Evolutionary conservation across 2,113 vertebrate species (phyloP).

Genomic region (Lanius ludovicianus): DNA sequence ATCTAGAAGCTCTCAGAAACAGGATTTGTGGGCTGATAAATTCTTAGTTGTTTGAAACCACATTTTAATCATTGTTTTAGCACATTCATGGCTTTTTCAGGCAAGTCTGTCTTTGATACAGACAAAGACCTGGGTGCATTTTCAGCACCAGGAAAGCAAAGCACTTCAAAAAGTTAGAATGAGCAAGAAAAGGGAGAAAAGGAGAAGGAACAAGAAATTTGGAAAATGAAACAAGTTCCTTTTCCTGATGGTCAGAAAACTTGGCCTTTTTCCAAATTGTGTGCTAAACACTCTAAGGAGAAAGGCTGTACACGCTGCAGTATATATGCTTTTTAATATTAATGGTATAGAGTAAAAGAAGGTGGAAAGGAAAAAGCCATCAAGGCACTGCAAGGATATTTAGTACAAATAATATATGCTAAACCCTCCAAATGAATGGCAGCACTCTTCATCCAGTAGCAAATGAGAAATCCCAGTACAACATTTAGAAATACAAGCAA

Average conservation of each 20-base stretch:
- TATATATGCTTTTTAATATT: neutral
- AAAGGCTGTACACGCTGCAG: neutral
- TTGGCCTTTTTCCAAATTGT: neutral
- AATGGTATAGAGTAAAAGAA: neutral
- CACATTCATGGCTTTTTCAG: neutral
- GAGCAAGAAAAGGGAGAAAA: neutral
- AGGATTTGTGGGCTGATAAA: neutral
- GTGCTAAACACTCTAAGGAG: neutral
- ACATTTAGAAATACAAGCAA: neutral
- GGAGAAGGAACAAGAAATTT: neutral
- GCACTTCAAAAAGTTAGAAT: neutral
- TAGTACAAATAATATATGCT: neutral
- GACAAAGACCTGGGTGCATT: neutral
- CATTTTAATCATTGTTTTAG: neutral
- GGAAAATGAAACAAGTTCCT: neutral
- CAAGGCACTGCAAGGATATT: neutral
- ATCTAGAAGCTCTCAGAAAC: neutral
- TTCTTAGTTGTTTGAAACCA: neutral
- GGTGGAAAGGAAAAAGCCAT: neutral
- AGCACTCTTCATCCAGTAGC: neutral
- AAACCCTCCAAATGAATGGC: neutral
- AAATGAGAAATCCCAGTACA: neutral
- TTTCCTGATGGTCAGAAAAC: neutral
- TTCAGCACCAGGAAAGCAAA: neutral
- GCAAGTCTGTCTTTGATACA: neutral